Evolutionary conservation across 2,113 vertebrate species (phyloP).

Genomic region (Abramis brama): DNA sequence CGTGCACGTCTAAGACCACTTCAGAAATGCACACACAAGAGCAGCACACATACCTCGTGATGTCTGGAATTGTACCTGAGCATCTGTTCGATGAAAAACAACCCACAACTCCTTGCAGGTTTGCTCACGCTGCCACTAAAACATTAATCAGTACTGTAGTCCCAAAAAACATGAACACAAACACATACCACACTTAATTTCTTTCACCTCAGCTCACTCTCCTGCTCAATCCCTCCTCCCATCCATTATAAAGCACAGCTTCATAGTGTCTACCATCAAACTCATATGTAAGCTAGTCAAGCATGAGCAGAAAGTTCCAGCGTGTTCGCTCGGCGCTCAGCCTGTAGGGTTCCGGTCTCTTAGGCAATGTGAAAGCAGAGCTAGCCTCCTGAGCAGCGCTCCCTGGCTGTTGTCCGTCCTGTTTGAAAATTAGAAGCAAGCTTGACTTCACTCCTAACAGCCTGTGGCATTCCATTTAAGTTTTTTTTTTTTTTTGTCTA

Average conservation of each 20-base stretch:
- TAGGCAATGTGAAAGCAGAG: constrained; percentile 53
- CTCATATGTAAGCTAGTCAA: constrained; percentile 58
- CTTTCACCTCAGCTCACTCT: constrained; percentile 38
- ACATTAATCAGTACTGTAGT: constrained; percentile 20
- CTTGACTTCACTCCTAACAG: constrained; percentile 68
- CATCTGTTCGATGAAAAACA: constrained; percentile 39
- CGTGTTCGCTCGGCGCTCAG: constrained; percentile 51
- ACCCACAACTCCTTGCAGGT: constrained; percentile 33
- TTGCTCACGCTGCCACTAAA: constrained; percentile 11
- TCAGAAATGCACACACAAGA: constrained; percentile 30
- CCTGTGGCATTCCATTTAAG: constrained; percentile 67
- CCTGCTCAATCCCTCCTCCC: constrained; percentile 34
- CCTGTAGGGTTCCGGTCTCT: constrained; percentile 50
- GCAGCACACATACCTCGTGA: constrained; percentile 34
- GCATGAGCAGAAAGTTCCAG: constrained; percentile 62
- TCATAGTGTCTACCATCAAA: constrained; percentile 55
- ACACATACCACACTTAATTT: constrained; percentile 17
- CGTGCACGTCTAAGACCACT: neutral
- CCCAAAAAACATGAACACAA: constrained; percentile 42
- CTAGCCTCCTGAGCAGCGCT: constrained; percentile 59
- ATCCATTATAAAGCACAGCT: constrained; percentile 49
- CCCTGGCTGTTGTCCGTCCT: constrained; percentile 63
- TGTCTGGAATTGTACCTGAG: constrained; percentile 23
- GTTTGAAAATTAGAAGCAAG: constrained; percentile 74
- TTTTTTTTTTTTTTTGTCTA: constrained; percentile 49